Percentiles rank a stretch among this genome's conserved stretches.
These are phyloP conservation scores for Stegodyphus dumicola DNA, from an alignment of 1,140 invertebrate species.

Conservation along the genomic window DNA sequence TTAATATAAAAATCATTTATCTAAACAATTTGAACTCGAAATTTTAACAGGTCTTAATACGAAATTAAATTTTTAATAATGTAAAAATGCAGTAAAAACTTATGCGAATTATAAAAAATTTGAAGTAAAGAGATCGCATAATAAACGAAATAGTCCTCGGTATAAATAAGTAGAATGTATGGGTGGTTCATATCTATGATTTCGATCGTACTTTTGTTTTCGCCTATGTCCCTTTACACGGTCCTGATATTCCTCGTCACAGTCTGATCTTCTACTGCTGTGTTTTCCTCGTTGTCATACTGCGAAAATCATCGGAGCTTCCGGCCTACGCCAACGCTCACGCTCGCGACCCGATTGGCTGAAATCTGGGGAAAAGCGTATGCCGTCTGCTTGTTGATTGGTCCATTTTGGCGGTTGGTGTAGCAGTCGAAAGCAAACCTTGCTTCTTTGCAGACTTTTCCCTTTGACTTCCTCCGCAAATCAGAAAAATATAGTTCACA, in stretches of 20 bases:
- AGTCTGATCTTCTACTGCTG: background rate
- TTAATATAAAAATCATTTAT: too few relatives aligned
- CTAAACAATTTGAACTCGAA: too few relatives aligned
- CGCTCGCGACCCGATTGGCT: slow-evolving; percentile 4
- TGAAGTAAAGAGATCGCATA: too few relatives aligned
- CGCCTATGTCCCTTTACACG: too few relatives aligned
- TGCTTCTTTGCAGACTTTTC: slow-evolving; percentile 2
- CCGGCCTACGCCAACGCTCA: slow-evolving; percentile 36
- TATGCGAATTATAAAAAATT: too few relatives aligned
- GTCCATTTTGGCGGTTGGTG: slow-evolving; percentile 8
- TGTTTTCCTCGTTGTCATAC: slow-evolving; percentile 16
- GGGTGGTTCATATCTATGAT: too few relatives aligned
- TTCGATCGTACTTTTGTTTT: too few relatives aligned
- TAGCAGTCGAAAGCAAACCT: background rate
- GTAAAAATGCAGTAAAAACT: too few relatives aligned
- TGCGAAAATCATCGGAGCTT: slow-evolving; percentile 9
- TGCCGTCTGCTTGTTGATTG: slow-evolving; percentile 2
- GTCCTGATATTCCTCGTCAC: background rate
- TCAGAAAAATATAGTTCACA: background rate
- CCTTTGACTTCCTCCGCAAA: background rate
- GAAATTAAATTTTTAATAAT: too few relatives aligned
- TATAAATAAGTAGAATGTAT: too few relatives aligned
- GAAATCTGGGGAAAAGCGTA: slow-evolving; percentile 24
- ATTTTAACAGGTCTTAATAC: too few relatives aligned
- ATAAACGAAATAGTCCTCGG: too few relatives aligned